Conservation (phyloP, 1,140 invertebrate species). For the Aricia agestis region DNA sequence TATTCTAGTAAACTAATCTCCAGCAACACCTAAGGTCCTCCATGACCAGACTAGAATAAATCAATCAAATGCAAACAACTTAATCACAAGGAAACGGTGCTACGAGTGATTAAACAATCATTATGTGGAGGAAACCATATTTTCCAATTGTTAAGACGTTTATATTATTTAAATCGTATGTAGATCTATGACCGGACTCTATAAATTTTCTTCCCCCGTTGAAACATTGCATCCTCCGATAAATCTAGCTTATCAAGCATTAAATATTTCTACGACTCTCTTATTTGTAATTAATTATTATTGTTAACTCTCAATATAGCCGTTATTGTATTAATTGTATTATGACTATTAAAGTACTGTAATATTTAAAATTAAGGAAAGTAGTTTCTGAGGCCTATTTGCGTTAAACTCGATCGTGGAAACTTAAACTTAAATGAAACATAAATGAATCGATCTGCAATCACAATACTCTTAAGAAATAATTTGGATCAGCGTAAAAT, state of each 20-base stretch:
- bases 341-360: too few relatives aligned
- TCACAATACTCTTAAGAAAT: too few relatives aligned
- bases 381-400: too few relatives aligned
- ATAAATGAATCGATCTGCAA: too few relatives aligned
- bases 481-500: too few relatives aligned
- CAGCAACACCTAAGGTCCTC: background rate
- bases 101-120: slow-evolving; percentile 22
- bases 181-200: slow-evolving; percentile 6
- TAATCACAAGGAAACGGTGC: slow-evolving; percentile 21
- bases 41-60: background rate
- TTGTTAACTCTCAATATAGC: too few relatives aligned
- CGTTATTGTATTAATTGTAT: too few relatives aligned
- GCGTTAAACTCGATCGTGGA: too few relatives aligned
- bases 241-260: background rate
- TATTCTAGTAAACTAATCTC: too few relatives aligned
- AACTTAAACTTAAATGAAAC: too few relatives aligned
- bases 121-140: slow-evolving; percentile 18
- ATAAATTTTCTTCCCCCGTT: background rate
- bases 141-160: slow-evolving; percentile 21
- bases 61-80: slow-evolving; percentile 15
- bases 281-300: background rate
- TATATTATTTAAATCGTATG: slow-evolving; percentile 22
- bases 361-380: too few relatives aligned
- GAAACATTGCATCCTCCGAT: background rate
- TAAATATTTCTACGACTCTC: background rate